Conservation (phyloP, 2,797 vertebrate genomes). For the Galaxias olidus region DNA sequence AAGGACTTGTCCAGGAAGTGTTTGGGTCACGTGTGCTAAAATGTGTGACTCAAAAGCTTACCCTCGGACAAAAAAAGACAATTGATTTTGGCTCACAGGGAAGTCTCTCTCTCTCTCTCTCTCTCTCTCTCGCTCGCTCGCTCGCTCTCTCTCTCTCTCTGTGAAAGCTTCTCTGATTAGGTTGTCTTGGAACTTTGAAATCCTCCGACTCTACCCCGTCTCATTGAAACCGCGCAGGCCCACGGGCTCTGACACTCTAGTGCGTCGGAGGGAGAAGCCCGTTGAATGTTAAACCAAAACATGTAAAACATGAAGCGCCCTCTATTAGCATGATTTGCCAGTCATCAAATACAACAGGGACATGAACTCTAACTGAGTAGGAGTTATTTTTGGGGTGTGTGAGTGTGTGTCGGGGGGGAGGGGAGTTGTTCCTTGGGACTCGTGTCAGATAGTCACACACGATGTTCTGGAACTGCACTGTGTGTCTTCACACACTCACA, state of each 20-base stretch:
- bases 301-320: slow-evolving; percentile 11
- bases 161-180: slow-evolving; percentile 45
- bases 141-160: slow-evolving; percentile 38
- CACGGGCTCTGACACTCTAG: slow-evolving; percentile 18
- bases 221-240: slow-evolving; percentile 6
- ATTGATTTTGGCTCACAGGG: slow-evolving; percentile 60
- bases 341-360: slow-evolving; percentile 29
- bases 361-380: slow-evolving; percentile 23
- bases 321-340: slow-evolving; percentile 27
- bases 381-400: no score
- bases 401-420: not conserved
- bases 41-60: slow-evolving; percentile 53
- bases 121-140: not conserved
- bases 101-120: slow-evolving; percentile 42
- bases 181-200: slow-evolving; percentile 50
- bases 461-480: slow-evolving; percentile 28
- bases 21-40: slow-evolving; percentile 46
- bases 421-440: no score
- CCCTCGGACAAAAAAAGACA: slow-evolving; percentile 47
- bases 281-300: slow-evolving; percentile 35
- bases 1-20: slow-evolving; percentile 36
- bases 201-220: slow-evolving; percentile 33
- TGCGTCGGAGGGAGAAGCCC: slow-evolving; percentile 20
- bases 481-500: not conserved
- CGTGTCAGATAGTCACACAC: slow-evolving; percentile 25